Percentiles rank a stretch among this genome's conserved stretches.
phyloP scores from a whole-genome alignment of 2,113 vertebrate species.

The Anhinga rufa region DNA sequence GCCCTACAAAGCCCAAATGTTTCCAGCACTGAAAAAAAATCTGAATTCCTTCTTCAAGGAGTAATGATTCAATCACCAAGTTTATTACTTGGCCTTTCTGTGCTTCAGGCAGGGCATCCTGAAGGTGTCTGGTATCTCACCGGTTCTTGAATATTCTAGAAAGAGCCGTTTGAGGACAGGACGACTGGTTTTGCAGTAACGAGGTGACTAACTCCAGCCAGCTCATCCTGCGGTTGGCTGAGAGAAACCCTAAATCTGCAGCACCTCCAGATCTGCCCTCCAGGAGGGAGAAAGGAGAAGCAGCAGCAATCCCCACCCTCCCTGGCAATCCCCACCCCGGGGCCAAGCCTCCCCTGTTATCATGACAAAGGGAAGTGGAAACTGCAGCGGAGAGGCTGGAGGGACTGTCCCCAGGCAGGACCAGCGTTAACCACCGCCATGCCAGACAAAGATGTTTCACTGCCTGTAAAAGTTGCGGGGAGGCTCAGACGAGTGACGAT shows the following conservation, averaged over 20 bases:
- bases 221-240: not conserved
- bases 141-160: not conserved
- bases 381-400: not conserved
- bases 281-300: not conserved
- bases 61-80: fast-evolving
- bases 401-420: not conserved
- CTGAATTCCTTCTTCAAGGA: not conserved
- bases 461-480: not conserved
- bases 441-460: not conserved
- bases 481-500: not conserved
- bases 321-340: not conserved
- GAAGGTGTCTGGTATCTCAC: not conserved
- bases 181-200: not conserved
- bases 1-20: not conserved
- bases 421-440: fast-evolving
- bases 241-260: not conserved
- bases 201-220: not conserved
- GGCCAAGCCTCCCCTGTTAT: not conserved
- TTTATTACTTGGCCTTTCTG: not conserved
- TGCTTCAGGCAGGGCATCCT: not conserved
- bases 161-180: not conserved
- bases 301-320: not conserved
- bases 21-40: not conserved
- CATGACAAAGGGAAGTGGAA: not conserved
- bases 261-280: not conserved